Percentiles rank a stretch among this genome's conserved stretches.
These are phyloP conservation scores for Bombyx huttoni DNA, from an alignment of 2,888 invertebrate genomes.

Conservation along the genomic window DNA sequence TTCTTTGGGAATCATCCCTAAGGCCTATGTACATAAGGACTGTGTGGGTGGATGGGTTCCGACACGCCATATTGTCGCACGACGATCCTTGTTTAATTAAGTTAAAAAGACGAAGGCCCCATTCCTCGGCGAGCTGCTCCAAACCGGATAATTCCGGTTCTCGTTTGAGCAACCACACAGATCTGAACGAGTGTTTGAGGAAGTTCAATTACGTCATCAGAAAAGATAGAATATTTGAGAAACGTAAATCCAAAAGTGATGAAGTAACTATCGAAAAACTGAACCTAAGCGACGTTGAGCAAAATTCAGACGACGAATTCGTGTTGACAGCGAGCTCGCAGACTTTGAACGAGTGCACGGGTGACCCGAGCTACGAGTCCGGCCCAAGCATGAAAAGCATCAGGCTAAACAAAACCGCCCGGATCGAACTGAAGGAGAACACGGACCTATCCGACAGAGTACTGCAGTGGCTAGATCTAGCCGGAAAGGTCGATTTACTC, in stretches of 20 bases:
- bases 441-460: constrained; percentile 78
- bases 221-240: constrained; percentile 31
- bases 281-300: constrained; percentile 39
- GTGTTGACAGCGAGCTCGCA: constrained; percentile 36
- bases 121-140: constrained; percentile 39
- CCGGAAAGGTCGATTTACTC: constrained; percentile 70
- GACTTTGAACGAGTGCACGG: constrained; percentile 30
- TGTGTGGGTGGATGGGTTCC: constrained; percentile 80
- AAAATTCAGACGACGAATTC: constrained; percentile 39
- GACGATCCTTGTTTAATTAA: constrained; percentile 70
- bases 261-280: constrained; percentile 36
- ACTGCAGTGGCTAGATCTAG: constrained; percentile 84
- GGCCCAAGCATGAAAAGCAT: constrained; percentile 41
- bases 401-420: constrained; percentile 45
- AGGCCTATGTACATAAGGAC: constrained; percentile 74
- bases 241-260: constrained; percentile 21
- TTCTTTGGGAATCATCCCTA: constrained; percentile 75
- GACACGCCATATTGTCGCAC: constrained; percentile 77
- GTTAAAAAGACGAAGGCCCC: constrained; percentile 37
- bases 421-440: constrained; percentile 40
- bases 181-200: constrained; percentile 30
- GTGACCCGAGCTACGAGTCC: constrained; percentile 23
- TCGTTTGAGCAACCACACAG: constrained; percentile 31
- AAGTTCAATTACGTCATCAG: constrained; percentile 46
- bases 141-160: constrained; percentile 20